These are phyloP conservation scores for Pachyseris speciosa DNA, from an alignment of 64 coral and sea anemone genomes.

Conservation along the genomic window DNA sequence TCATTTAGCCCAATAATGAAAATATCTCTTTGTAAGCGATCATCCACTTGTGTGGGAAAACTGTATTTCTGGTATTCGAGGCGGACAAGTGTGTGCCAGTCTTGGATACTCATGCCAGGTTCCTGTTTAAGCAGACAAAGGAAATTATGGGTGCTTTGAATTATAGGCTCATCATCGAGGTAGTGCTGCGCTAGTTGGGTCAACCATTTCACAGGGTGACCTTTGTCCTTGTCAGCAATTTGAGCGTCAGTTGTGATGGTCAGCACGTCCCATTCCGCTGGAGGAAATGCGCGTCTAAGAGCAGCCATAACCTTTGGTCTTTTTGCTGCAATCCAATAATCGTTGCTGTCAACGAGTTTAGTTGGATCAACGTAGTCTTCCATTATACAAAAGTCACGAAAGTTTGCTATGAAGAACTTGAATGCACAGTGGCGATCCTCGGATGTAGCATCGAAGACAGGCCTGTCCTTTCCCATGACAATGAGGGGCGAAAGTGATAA, in stretches of 20 bases:
- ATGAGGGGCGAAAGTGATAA: no score
- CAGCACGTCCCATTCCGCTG: slow-evolving; percentile 50
- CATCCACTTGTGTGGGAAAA: no score
- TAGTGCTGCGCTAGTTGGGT: slow-evolving; percentile 31
- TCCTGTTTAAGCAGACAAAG: no score
- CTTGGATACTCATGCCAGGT: no score
- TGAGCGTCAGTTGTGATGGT: slow-evolving; percentile 51
- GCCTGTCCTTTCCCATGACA: not conserved
- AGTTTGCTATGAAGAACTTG: slow-evolving; percentile 21
- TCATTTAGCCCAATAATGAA: no score
- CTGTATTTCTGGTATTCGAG: no score
- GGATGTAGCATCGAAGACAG: slow-evolving; percentile 31
- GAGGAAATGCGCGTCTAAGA: slow-evolving; percentile 56
- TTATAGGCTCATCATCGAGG: no score
- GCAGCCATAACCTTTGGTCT: slow-evolving; percentile 34
- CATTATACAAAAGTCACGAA: slow-evolving; percentile 59
- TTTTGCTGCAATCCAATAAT: slow-evolving; percentile 46
- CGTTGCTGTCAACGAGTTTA: slow-evolving; percentile 42
- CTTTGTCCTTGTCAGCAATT: slow-evolving; percentile 45
- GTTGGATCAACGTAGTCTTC: slow-evolving; percentile 57
- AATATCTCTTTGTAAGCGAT: no score
- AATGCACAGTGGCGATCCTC: slow-evolving; percentile 51
- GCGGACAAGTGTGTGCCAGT: no score
- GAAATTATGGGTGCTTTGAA: slow-evolving; percentile 45
- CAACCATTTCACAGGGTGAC: slow-evolving; percentile 47